Evolutionary conservation across 2,797 vertebrate species (phyloP).

Genomic region (Alfaro cultratus): DNA sequence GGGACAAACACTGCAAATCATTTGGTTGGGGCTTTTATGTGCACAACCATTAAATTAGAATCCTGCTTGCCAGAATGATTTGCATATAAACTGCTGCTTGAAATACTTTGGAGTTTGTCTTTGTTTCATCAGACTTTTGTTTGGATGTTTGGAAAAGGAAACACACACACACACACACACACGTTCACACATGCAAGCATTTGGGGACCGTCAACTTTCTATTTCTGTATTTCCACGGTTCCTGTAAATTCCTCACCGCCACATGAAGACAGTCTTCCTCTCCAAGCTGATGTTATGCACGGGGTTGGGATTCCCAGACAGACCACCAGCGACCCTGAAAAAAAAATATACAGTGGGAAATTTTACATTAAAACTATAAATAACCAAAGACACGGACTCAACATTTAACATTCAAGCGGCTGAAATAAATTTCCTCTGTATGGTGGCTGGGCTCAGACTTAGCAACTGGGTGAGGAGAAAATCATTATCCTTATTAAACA

Average conservation of each 20-base stretch:
- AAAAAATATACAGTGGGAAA: not conserved
- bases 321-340: not conserved
- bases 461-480: too few species aligned
- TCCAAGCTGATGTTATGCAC: not conserved
- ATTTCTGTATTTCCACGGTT: not conserved
- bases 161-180: not conserved
- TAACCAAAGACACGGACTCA: not conserved
- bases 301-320: not conserved
- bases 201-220: not conserved
- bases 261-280: constrained; percentile 5
- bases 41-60: not conserved
- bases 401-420: not conserved
- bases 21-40: not conserved
- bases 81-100: not conserved
- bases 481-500: not conserved
- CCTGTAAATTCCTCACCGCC: not conserved
- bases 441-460: not conserved
- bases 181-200: not conserved
- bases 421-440: not conserved
- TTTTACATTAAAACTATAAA: not conserved
- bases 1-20: not conserved
- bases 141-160: constrained; percentile 1
- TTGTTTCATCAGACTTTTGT: not conserved
- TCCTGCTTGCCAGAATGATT: not conserved
- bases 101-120: not conserved